Conservation (phyloP, 1,140 invertebrate genomes). For the Dendroctonus valens region DNA sequence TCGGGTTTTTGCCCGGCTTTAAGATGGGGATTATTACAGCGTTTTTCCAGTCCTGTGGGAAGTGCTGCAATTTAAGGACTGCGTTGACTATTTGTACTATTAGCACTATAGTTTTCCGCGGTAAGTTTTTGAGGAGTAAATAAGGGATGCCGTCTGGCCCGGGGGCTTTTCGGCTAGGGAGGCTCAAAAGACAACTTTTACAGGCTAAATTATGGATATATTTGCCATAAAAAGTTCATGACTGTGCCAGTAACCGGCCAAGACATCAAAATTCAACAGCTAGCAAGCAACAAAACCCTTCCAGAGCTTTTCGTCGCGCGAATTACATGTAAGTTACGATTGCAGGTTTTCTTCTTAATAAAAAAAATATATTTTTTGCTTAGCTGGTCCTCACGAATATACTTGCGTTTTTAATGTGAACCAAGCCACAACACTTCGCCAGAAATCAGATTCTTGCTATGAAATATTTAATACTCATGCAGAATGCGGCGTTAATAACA, state of each 20-base stretch:
- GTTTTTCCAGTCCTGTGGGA: no score
- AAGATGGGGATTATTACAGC: no score
- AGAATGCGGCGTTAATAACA: slow-evolving; percentile 37
- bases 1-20: no score
- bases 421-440: slow-evolving; percentile 3
- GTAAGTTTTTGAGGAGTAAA: no score
- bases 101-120: no score
- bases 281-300: slow-evolving; percentile 32
- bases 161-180: no score
- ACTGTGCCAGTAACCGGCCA: slow-evolving; percentile 37
- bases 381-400: slow-evolving; percentile 12
- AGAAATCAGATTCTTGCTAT: slow-evolving; percentile 18
- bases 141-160: no score
- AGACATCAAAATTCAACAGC: slow-evolving; percentile 41
- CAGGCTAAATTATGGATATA: slow-evolving; percentile 45
- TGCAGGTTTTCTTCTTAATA: slow-evolving; percentile 5
- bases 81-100: no score
- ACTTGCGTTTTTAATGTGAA: slow-evolving; percentile 28
- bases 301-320: slow-evolving; percentile 38
- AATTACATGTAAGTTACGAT: slow-evolving; percentile 34
- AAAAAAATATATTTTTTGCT: slow-evolving; percentile 6
- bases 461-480: slow-evolving; percentile 35
- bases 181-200: slow-evolving; percentile 15
- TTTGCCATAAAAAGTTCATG: slow-evolving; percentile 35
- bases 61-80: no score